Conservation (phyloP, 2,797 vertebrate genomes). For the Emys orbicularis region DNA sequence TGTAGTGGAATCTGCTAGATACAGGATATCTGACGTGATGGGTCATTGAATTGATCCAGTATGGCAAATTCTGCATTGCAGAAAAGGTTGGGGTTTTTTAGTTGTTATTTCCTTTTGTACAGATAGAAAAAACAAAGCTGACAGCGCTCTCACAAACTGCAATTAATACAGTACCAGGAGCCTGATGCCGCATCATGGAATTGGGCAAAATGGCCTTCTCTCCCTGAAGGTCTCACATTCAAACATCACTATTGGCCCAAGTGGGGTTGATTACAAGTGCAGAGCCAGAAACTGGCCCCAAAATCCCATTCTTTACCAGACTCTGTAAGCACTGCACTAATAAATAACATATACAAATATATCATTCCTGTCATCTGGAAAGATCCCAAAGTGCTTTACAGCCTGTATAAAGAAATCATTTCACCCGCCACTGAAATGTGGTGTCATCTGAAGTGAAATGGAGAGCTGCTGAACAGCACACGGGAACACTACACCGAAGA, state of each 20-base stretch:
- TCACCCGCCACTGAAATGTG: constrained; percentile 50
- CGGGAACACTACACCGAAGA: constrained; percentile 31
- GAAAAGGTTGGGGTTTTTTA: constrained; percentile 13
- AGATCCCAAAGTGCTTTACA: constrained; percentile 44
- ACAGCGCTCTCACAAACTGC: constrained; percentile 48
- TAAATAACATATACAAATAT: constrained; percentile 20
- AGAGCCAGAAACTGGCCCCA: constrained; percentile 8
- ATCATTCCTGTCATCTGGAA: constrained; percentile 42
- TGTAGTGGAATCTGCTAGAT: constrained; percentile 66
- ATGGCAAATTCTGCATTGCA: constrained; percentile 47
- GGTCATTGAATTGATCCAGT: not conserved
- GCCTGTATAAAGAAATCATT: constrained; percentile 68
- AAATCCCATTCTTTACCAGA: not conserved
- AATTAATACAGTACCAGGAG: not conserved
- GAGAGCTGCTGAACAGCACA: not conserved
- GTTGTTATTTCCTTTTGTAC: constrained; percentile 60
- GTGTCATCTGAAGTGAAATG: constrained; percentile 46
- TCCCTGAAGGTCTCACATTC: not conserved
- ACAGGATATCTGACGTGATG: constrained; percentile 57
- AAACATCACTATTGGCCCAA: constrained; percentile 28
- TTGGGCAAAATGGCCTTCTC: constrained; percentile 2
- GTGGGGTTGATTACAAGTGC: not conserved
- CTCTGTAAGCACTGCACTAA: constrained; percentile 15
- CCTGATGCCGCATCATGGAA: constrained; percentile 30
- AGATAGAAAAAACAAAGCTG: constrained; percentile 32